Base-by-base conservation (phyloP, 2,888 invertebrate species). In the Rhingia rostrata region DNA sequence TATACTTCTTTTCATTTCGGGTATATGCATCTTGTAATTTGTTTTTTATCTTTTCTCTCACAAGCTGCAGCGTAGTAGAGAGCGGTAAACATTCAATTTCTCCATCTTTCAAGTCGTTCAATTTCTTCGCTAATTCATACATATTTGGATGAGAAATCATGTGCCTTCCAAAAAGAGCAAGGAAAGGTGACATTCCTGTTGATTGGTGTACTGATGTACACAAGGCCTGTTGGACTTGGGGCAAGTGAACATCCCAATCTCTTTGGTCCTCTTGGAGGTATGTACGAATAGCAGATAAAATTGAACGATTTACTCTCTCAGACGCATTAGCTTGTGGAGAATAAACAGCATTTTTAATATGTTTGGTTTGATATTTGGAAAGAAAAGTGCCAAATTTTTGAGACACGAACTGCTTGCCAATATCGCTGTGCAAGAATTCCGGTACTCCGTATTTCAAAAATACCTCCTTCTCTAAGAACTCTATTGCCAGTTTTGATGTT, bases 321-420 rank as follows among this genome's bases (percentile, higher is more conserved):
- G 69, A 67, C 1, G 86, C 70, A 37, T 86, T 86, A 7, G 78
- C 58, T 49, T 79, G 86, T 3, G 86, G 81, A 12, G 69, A 58
- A 41, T 86, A 56, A 1, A 66, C 41, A 6, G 80, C 81, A 0
- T 81, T 81, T 22, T n/a, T 79, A 0, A 60, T 10, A 39, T 84
- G 80, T 6, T 0, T 35, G 6, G 75, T 37, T 0, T 70, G 67
- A 32, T 67, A 86, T 5, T 49, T 32, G 0, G 67, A 22, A 3
- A 86, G 3, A 0, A 83, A 30, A 4, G 37, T n/a, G 4, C 82
- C 54, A 56, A 86, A 87, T 10, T 75, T 14, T 0, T 54, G 61
- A 0, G 86, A 53, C 5, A 47, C 67, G 67, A 87, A 88, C 51
- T 88, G 88, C 3, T 80, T 45, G 7, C n/a, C n/a, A n/a, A n/a